These are phyloP conservation scores for Microtus oregoni DNA, from an alignment of 2,113 vertebrate genomes.

Conservation along the genomic window DNA sequence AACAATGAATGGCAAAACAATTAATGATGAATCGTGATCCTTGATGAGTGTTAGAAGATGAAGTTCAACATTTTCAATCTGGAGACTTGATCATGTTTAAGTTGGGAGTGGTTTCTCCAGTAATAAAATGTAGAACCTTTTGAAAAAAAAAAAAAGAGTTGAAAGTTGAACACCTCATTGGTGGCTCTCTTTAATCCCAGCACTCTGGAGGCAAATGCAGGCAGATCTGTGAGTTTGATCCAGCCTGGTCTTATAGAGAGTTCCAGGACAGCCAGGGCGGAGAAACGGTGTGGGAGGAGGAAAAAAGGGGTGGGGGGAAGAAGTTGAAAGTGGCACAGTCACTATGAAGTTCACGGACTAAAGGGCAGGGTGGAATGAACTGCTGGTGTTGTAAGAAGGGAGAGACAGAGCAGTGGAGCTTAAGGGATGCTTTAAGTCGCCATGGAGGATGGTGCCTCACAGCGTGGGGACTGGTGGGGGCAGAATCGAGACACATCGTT, in stretches of 20 bases:
- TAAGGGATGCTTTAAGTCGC: not conserved
- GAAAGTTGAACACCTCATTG: no score
- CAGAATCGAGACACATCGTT: not conserved
- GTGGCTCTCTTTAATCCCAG: not conserved
- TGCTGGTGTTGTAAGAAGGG: not conserved
- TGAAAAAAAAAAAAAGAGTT: no score
- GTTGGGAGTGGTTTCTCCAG: no score
- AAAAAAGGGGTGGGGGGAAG: no score
- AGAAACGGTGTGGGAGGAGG: no score
- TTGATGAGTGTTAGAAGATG: no score
- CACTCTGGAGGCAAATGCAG: not conserved
- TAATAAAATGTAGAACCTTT: no score
- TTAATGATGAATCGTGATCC: no score
- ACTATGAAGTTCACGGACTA: not conserved
- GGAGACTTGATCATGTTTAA: no score
- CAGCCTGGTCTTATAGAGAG: not conserved
- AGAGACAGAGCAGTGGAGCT: not conserved
- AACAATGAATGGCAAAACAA: no score
- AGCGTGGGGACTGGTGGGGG: not conserved
- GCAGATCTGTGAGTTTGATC: not conserved
- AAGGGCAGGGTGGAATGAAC: not conserved
- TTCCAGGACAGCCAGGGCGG: not conserved
- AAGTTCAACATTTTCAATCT: no score
- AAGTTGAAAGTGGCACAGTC: not conserved
- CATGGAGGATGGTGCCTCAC: not conserved